Evolutionary conservation across 2,888 invertebrate species (phyloP), one percentile per base, ranked within the genome.

Genomic region (Lagria hirta): DNA sequence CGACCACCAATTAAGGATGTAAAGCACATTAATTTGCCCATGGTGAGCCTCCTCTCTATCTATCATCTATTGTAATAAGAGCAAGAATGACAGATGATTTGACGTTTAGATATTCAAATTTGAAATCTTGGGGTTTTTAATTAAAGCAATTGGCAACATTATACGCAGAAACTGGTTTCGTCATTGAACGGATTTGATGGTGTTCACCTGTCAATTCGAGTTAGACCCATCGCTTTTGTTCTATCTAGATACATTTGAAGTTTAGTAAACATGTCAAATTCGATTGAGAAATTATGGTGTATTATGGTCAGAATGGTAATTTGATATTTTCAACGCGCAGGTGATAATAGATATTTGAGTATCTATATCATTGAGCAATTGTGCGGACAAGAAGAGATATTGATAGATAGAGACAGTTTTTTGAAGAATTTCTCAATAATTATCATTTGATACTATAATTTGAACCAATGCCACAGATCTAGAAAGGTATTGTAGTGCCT

Each of bases 11-110:
- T 71, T 71, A 71, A 71, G 70, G 70, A 71, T 70, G 67, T 71
- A 69, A 71, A 70, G 69, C 70, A 68, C 70, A 71, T 71, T 71
- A 71, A 71, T 71, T 71, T 71, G 68, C 67, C 65, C 63, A 60
- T 64, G 69, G 69, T n/a, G n/a, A n/a, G 70, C 69, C 71, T 68
- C 69, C 69, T 47, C 32, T 38, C 52, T 57, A 55, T 65, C 63
- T 64, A 63, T 64, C 46, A 47, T 53, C 53, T 57, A 54, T 52
- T 44, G 49, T 40, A 37, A 40, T n/a, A n/a, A n/a, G n/a, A n/a
- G n/a, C n/a, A n/a, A n/a, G n/a, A n/a, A n/a, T n/a, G n/a, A 18
- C 6, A 18, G 4, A 18, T 18, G 18, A 24, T 24, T 24, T 6
- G 5, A 4, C 4, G 5, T 5, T 7, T 10, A 7, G 4, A 8